Base-by-base conservation (phyloP, 2,888 invertebrate genomes). In the Ischnus inquisitorius region DNA sequence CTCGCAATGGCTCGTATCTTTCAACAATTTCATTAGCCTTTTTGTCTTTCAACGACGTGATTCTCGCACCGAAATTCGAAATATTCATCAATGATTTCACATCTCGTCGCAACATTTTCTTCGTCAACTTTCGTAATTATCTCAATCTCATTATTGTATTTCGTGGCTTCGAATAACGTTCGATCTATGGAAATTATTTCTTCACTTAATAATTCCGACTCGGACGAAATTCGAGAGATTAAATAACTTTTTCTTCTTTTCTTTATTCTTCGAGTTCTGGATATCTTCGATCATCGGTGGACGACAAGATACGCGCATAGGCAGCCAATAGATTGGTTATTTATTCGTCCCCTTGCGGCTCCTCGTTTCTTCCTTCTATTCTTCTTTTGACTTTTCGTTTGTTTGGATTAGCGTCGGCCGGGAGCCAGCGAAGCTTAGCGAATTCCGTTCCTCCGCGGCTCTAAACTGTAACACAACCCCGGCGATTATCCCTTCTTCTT, bases 361-460 rank as follows among this genome's bases (percentile, higher is more conserved):
- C 5, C 54, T 28, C 79, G 71, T 69, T 77, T 46, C 79, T 69
- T 46, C 41, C 2, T 77, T 34, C 57, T 78, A 57, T 79, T 83
- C 54, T 75, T 79, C 84, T 83, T 81, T 74, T 46, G 74, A 46
- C 79, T 76, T 71, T 72, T 54, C 43, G 88, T 90, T 89, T 90
- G 89, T 90, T 89, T 89, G 84, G 85, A 84, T 89, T 90, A 88
- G 88, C 89, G 82, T 82, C 39, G 79, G 65, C 54, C 22, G 77
- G 39, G 69, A 78, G 43, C 43, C 60, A 43, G 54, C 34, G 22
- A 54, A 39, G 60, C 68, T 25, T 5, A n/a, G 25, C 48, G 65
- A 82, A 79, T 84, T 81, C 57, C 80, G 16, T 25, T 16, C 28
- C 34, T 60, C 43, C 19, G 16, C 57, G 25, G 12, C 28, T 62